Evolutionary conservation across 2,888 invertebrate species (phyloP).

Genomic region (Formica aserva): DNA sequence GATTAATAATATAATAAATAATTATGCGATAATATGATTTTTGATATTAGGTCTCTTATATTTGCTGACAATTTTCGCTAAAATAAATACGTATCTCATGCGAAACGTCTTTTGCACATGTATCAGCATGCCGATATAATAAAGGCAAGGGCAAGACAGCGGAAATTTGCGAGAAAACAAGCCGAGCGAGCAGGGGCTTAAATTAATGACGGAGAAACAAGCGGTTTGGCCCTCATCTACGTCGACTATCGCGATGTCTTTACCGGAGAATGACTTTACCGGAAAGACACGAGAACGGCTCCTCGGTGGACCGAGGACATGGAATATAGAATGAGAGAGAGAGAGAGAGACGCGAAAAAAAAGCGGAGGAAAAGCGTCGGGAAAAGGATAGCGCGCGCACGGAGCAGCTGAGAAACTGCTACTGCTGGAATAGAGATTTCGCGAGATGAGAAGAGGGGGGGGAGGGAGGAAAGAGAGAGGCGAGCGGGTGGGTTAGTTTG

Average conservation of each 20-base stretch:
- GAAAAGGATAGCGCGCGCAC: neutral
- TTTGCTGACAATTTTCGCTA: neutral
- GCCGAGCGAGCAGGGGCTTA: constrained; percentile 14
- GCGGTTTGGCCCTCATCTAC: constrained; percentile 32
- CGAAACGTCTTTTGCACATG: neutral
- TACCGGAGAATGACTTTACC: constrained; percentile 1
- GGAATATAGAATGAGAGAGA: neutral
- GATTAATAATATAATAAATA: neutral
- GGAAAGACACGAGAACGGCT: constrained; percentile 5
- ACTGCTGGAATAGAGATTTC: constrained; percentile 1
- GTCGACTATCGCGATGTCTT: constrained; percentile 40
- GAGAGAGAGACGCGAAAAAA: too few relatives aligned
- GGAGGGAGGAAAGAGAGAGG: neutral
- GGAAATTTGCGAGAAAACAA: neutral
- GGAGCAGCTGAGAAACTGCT: constrained; percentile 33
- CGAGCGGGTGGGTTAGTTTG: constrained; percentile 21
- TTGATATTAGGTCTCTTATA: neutral
- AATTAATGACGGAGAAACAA: constrained; percentile 60
- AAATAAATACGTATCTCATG: neutral
- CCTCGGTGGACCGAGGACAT: neutral
- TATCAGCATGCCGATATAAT: neutral
- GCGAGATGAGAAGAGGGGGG: neutral
- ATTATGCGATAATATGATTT: neutral
- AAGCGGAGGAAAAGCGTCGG: neutral
- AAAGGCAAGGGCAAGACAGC: neutral